Percentiles rank a stretch among this genome's conserved stretches.
These are phyloP conservation scores for Porites cylindrica DNA, from an alignment of 92 coral and sea anemone species.

Conservation along the genomic window DNA sequence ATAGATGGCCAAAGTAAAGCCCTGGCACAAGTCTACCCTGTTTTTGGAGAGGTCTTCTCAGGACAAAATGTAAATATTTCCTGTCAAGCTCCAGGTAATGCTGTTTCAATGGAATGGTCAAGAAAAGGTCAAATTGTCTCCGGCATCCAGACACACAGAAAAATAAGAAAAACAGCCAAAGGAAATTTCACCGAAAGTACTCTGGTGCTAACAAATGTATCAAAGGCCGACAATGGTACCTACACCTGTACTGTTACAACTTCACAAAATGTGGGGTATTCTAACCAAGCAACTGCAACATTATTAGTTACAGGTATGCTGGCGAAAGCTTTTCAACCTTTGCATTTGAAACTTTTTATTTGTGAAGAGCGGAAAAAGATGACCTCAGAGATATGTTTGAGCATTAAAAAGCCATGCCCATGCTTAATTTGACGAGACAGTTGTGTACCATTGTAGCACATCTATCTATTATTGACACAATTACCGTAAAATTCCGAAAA, in stretches of 20 bases:
- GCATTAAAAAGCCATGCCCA: no score
- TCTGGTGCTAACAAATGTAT: slow-evolving; percentile 56
- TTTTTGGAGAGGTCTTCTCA: slow-evolving; percentile 37
- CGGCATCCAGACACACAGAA: slow-evolving; percentile 17
- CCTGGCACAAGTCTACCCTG: slow-evolving; percentile 75
- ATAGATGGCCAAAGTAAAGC: slow-evolving; percentile 71
- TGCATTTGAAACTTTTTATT: no score
- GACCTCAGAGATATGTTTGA: no score
- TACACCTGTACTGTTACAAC: slow-evolving; percentile 75
- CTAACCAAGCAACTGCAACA: slow-evolving; percentile 37
- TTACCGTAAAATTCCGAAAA: no score
- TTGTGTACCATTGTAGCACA: no score
- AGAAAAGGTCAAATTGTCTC: slow-evolving; percentile 69
- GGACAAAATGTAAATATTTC: slow-evolving; percentile 71
- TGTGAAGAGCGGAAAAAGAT: no score
- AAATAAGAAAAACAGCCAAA: slow-evolving; percentile 27
- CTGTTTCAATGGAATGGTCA: slow-evolving; percentile 66
- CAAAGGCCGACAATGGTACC: slow-evolving; percentile 53
- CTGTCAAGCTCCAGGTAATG: slow-evolving; percentile 82
- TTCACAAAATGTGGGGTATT: slow-evolving; percentile 62
- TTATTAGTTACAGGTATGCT: slow-evolving; percentile 65
- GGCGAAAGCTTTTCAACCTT: no score
- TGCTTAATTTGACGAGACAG: no score
- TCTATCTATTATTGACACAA: no score
- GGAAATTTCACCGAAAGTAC: slow-evolving; percentile 61